These are phyloP conservation scores for Campylomormyrus numenius DNA, from an alignment of 2,113 vertebrate genomes.

Conservation along the genomic window DNA sequence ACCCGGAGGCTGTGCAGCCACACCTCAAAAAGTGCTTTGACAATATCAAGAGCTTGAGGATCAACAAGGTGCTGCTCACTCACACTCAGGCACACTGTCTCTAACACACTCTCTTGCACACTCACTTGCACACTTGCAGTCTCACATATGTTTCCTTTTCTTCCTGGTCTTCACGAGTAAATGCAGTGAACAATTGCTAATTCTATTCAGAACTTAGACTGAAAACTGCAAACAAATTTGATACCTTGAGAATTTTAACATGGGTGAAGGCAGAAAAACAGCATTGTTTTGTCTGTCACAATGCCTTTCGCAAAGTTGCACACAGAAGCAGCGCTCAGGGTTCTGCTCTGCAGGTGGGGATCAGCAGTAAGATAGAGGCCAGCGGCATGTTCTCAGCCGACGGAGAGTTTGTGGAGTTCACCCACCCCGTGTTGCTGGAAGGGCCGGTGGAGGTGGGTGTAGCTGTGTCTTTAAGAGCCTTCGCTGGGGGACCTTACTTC, in stretches of 20 bases:
- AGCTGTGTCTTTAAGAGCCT: background rate
- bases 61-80: conserved; percentile 59
- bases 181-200: background rate
- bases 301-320: background rate
- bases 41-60: conserved; percentile 71
- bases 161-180: background rate
- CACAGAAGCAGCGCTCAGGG: background rate
- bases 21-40: conserved; percentile 86
- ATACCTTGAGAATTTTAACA: background rate
- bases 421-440: conserved; percentile 55
- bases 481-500: background rate
- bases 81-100: background rate
- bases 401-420: conserved; percentile 68
- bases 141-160: background rate
- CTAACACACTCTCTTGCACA: background rate
- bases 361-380: conserved; percentile 49
- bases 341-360: conserved; percentile 47
- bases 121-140: background rate
- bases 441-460: conserved; percentile 71
- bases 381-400: conserved; percentile 74
- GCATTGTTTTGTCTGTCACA: background rate
- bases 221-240: background rate
- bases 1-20: conserved; percentile 74
- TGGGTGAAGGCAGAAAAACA: background rate
- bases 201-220: background rate